A percentile compares a stretch with the other conserved stretches of the same genome.
Evolutionary conservation across 1,140 invertebrate species (phyloP).

Genomic region (Cyclargus thomasi): DNA sequence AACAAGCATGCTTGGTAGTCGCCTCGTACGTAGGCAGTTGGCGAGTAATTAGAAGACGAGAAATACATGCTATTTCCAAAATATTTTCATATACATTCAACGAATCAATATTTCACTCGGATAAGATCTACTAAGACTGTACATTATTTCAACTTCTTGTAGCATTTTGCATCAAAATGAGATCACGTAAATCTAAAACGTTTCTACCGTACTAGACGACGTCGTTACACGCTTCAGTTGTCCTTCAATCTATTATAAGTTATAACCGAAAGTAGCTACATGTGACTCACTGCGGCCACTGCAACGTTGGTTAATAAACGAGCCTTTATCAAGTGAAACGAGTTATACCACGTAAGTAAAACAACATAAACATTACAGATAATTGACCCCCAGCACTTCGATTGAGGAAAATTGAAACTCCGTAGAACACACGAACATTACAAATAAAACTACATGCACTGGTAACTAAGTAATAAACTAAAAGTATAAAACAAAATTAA

Average conservation of each 20-base stretch:
- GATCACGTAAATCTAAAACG: slow-evolving; percentile 11
- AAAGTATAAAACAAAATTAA: slow-evolving; percentile 13
- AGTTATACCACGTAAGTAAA: neutral
- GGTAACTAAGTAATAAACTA: neutral
- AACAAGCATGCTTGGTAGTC: too few relatives aligned
- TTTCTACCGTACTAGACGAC: slow-evolving; percentile 22
- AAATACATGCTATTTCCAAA: neutral
- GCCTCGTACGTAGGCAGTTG: too few relatives aligned
- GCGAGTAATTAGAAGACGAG: neutral
- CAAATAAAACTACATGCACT: neutral
- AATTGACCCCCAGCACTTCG: neutral
- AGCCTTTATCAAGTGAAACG: slow-evolving; percentile 8
- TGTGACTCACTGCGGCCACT: slow-evolving; percentile 28
- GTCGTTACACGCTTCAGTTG: slow-evolving; percentile 41
- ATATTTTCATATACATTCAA: neutral
- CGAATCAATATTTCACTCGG: neutral
- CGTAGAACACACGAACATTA: neutral
- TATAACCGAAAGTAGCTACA: slow-evolving; percentile 31
- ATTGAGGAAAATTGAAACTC: neutral
- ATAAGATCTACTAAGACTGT: neutral
- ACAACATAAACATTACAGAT: neutral
- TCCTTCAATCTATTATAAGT: slow-evolving; percentile 41
- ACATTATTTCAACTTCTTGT: neutral
- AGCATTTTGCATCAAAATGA: slow-evolving; percentile 2
- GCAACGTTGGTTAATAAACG: slow-evolving; percentile 16